Percentiles rank a stretch among this genome's conserved stretches.
Evolutionary conservation across 2,113 vertebrate species (phyloP).

Genomic region (Hippolais icterina): DNA sequence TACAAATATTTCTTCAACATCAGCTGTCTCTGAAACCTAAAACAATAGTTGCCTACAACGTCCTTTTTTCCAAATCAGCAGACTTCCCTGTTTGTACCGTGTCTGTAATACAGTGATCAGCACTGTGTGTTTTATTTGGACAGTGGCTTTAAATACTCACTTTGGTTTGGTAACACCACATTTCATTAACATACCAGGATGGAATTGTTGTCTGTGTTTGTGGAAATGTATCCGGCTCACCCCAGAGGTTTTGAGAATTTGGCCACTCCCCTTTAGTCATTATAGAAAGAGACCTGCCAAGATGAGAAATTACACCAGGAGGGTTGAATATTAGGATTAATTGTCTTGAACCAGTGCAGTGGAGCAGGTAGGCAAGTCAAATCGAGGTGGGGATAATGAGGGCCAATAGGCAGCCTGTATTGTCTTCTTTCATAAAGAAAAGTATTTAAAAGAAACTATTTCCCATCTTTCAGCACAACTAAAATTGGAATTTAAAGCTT

Average conservation of each 20-base stretch:
- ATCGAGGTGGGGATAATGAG: slow-evolving; percentile 86
- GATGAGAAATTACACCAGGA: slow-evolving; percentile 93
- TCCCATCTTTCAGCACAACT: slow-evolving; percentile 67
- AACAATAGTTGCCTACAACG: neutral
- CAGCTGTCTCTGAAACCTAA: neutral
- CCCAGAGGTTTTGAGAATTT: slow-evolving; percentile 75
- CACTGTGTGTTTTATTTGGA: neutral
- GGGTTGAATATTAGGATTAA: slow-evolving; percentile 98
- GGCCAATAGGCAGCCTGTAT: slow-evolving; percentile 79
- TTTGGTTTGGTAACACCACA: slow-evolving; percentile 3
- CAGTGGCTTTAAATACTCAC: neutral
- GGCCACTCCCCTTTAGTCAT: slow-evolving; percentile 89
- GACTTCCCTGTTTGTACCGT: neutral
- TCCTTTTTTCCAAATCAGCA: neutral
- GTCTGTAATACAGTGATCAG: neutral
- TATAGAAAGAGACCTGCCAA: slow-evolving; percentile 93
- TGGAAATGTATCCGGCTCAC: slow-evolving; percentile 70
- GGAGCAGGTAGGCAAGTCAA: slow-evolving; percentile 88
- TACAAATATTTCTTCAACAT: neutral
- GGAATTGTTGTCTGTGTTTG: slow-evolving; percentile 50
- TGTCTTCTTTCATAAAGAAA: slow-evolving; percentile 81
- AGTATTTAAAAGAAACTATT: slow-evolving; percentile 72
- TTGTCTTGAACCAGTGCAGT: slow-evolving; percentile 93
- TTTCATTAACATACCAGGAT: slow-evolving; percentile 59
- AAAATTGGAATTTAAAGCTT: slow-evolving; percentile 64